Percentiles rank a stretch among this genome's conserved stretches.
These are phyloP conservation scores for Diogma glabrata DNA, from an alignment of 2,888 invertebrate species.

Conservation along the genomic window DNA sequence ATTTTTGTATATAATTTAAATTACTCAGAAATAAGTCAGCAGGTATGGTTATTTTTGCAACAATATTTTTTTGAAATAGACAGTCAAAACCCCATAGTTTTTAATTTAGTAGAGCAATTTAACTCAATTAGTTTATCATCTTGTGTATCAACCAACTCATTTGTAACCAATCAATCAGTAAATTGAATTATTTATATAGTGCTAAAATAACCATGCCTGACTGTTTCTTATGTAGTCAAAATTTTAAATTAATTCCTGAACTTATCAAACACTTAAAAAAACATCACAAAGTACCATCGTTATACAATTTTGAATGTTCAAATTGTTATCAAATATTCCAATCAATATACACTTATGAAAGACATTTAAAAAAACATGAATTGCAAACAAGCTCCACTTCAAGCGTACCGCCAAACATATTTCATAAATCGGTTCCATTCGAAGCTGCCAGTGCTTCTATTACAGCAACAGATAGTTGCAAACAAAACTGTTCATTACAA, in stretches of 20 bases:
- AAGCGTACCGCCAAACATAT: background rate
- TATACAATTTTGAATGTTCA: constrained; percentile 4
- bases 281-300: background rate
- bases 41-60: background rate
- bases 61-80: background rate
- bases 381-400: background rate
- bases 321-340: background rate
- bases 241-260: background rate
- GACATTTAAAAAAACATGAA: background rate
- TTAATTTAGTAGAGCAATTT: background rate
- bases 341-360: background rate
- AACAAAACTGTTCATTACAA: background rate
- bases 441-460: no score
- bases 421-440: background rate
- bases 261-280: background rate
- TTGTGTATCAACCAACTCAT: background rate
- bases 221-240: no score
- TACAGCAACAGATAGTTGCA: no score
- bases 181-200: background rate
- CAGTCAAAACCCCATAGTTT: background rate
- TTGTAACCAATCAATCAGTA: background rate
- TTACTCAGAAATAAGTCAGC: no score
- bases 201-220: background rate
- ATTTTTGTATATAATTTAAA: no score
- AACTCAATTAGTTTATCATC: background rate